Evolutionary conservation across 2,113 vertebrate species (phyloP), one percentile per base, ranked within the genome.

Genomic region (Todiramphus chloris): DNA sequence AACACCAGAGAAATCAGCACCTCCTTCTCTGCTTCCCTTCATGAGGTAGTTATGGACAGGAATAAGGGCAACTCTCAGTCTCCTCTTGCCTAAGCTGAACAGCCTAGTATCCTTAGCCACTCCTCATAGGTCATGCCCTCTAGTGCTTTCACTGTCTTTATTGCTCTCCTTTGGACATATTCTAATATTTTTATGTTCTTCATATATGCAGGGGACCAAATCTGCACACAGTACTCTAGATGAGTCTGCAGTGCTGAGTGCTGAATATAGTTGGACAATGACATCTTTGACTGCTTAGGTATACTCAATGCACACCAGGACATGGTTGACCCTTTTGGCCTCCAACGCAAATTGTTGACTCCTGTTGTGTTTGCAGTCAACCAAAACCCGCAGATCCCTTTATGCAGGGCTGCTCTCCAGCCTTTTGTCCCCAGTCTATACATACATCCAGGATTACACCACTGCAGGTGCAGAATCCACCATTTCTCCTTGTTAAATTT

Each of bases 41-140:
- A 19, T 37, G 9, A 60, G 15, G 56, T 78, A 70, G 18, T 3
- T 39, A 13, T 27, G 59, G 25, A 24, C 44, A 86, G 13, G 9
- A 24, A 3, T 2, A 11, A 24, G 6, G 4, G 10, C 41, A 89
- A 9, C 7, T 4, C 0, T 0, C 13, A 66, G 18, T 15, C 11
- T 75, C 56, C 39, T 39, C 1, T 0, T 28, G 51, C 58, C 28
- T 15, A 41, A 28, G 21, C 28, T 51, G 23, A 76, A 25, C 10
- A 80, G 50, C 8, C 6, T 58, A 25, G 31, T 5, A 28, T 66
- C 50, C 50, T 27, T 27, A 51, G 24, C 50, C 50, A 25, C 50
- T 51, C 24, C 50, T 51, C 50, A 14, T 27, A 51, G 24, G 24
- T 51, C 13, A 27, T 14, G 50, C 50, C 24, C 50, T 51, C 50